Percentiles rank a stretch among this genome's conserved stretches.
These are phyloP conservation scores for Antheraea pernyi DNA, from an alignment of 1,140 invertebrate species.

Conservation along the genomic window DNA sequence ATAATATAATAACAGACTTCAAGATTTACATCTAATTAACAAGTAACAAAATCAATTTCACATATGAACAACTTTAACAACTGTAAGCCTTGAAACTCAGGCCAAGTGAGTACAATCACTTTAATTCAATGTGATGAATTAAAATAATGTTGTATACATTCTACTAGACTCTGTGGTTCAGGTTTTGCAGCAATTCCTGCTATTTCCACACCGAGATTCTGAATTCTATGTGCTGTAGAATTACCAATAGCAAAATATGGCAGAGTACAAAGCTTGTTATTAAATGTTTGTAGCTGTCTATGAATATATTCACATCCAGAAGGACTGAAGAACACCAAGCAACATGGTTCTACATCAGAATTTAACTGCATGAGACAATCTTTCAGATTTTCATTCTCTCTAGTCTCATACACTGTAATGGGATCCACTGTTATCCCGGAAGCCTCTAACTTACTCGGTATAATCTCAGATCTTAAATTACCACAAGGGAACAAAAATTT, in stretches of 20 bases:
- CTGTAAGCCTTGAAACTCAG: neutral
- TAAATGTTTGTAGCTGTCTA: constrained; percentile 63
- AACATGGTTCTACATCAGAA: constrained; percentile 54
- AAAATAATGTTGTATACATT: constrained; percentile 56
- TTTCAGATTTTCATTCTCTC: constrained; percentile 72
- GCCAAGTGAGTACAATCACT: neutral
- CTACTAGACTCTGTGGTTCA: constrained; percentile 52
- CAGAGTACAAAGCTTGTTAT: constrained; percentile 48
- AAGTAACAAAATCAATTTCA: too few relatives aligned
- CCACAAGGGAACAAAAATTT: constrained; percentile 79
- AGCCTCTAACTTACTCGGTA: constrained; percentile 64
- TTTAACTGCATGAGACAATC: constrained; percentile 59
- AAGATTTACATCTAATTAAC: too few relatives aligned
- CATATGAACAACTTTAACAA: too few relatives aligned
- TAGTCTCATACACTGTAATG: constrained; percentile 79
- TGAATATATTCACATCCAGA: constrained; percentile 75
- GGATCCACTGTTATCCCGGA: constrained; percentile 69
- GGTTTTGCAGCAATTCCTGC: constrained; percentile 58
- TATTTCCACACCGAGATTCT: constrained; percentile 64
- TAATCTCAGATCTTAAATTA: constrained; percentile 74
- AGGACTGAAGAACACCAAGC: constrained; percentile 79
- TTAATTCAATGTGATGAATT: constrained; percentile 29
- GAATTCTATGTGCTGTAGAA: constrained; percentile 67
- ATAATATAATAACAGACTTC: too few relatives aligned
- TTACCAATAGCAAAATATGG: constrained; percentile 72